phyloP scores from a whole-genome alignment of 2,113 vertebrate genomes.

The Ptyas mucosa region DNA sequence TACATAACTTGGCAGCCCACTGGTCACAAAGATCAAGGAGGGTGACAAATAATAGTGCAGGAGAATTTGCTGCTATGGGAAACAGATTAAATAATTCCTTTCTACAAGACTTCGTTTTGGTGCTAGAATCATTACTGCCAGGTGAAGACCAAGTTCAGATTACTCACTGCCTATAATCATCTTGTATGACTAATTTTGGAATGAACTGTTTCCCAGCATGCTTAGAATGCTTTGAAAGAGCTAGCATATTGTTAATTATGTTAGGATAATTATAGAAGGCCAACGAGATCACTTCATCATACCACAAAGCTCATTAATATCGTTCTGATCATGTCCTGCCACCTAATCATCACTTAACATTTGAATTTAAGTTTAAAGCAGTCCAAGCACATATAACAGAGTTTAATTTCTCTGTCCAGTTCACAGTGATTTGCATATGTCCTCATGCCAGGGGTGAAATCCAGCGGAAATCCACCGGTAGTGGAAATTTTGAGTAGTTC shows the following conservation, averaged over 20 bases:
- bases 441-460: not conserved
- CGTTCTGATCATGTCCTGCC: not conserved
- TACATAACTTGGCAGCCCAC: not conserved
- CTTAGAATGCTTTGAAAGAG: not conserved
- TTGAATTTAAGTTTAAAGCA: not conserved
- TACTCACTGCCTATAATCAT: not conserved
- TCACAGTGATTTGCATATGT: not conserved
- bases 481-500: too few species aligned
- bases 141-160: not conserved
- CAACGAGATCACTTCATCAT: not conserved
- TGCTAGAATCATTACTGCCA: not conserved
- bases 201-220: not conserved
- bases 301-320: not conserved
- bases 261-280: not conserved
- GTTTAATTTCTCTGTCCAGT: not conserved
- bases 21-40: not conserved
- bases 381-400: not conserved
- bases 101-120: not conserved
- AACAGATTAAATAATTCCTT: not conserved
- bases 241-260: not conserved
- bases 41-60: not conserved
- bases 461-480: too few species aligned
- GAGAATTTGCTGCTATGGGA: not conserved
- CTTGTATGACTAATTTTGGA: not conserved
- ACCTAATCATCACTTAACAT: slow-evolving; percentile 1